These are phyloP conservation scores for Drosophila grimshawi DNA, from an alignment of 1,140 invertebrate species.

Conservation along the genomic window DNA sequence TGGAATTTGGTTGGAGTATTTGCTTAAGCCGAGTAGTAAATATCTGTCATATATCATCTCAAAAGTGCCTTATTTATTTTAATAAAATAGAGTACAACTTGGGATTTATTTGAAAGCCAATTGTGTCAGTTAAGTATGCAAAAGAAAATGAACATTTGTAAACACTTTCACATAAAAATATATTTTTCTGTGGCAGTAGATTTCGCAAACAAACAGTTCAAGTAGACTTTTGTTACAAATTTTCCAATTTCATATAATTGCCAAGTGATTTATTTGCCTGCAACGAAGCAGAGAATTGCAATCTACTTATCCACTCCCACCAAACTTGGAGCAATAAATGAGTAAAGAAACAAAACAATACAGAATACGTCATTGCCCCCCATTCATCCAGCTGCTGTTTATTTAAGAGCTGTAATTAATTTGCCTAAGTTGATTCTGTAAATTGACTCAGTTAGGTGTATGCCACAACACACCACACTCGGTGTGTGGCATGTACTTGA, in stretches of 20 bases:
- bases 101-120: not conserved
- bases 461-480: not conserved
- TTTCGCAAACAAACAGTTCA: too few relatives aligned
- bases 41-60: not conserved
- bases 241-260: slow-evolving; percentile 5
- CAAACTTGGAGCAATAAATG: slow-evolving; percentile 12
- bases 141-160: too few relatives aligned
- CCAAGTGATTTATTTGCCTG: slow-evolving; percentile 13
- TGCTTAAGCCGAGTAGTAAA: not conserved
- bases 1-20: not conserved
- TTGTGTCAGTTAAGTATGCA: too few relatives aligned
- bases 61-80: not conserved
- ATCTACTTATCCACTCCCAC: slow-evolving; percentile 1
- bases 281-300: not conserved
- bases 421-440: slow-evolving; percentile 62
- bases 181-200: too few relatives aligned
- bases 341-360: not conserved
- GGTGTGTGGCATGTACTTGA: slow-evolving; percentile 6
- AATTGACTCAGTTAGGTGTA: slow-evolving; percentile 36
- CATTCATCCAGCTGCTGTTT: slow-evolving; percentile 39
- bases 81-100: not conserved
- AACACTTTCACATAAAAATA: too few relatives aligned
- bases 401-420: slow-evolving; percentile 73
- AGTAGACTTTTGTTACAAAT: not conserved
- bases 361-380: not conserved